Base-by-base conservation (phyloP, 2,797 vertebrate genomes). In the Aeoliscus strigatus region DNA sequence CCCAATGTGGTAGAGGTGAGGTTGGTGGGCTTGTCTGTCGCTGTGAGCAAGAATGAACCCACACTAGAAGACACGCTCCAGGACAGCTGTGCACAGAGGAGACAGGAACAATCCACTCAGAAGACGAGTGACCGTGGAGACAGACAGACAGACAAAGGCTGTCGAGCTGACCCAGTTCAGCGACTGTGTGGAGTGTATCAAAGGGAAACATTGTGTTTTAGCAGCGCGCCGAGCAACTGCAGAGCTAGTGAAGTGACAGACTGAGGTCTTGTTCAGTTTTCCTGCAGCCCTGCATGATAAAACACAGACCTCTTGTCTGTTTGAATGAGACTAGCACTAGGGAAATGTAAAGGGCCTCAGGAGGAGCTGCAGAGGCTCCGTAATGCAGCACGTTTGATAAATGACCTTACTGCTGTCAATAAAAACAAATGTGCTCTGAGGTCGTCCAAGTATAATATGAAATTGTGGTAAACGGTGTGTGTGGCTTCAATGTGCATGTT, bases 101-200 rank as follows among this genome's bases (percentile, higher is more conserved):
- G 25, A 51, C 43, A 2, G 16, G 32, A 29, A 30, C 50, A 17
- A 8, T 25, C 18, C 37, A 45, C 3, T 39, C 15, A 5, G 39
- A 32, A 30, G 43, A 34, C n/a, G 41, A 21, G 17, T 24, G 21
- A 26, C 11, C 39, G 55, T 25, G 8, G 21, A 9, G 38, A 35
- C 27, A 1, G 29, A 25, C 8, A 35, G 11, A 21, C 21, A 33
- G 46, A 30, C 60, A 24, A 5, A 27, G 18, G 27, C 26, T 3
- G 26, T 40, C 37, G 57, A 33, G 5, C 44, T 63, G 66, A 58
- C 54, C 64, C 26, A 35, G 26, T 49, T 62, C 28, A 44, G 25
- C 12, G 16, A 17, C 30, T 25, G 24, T 44, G 53, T 15, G 16
- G 23, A 43, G 42, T 28, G 10, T 14, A 33, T 48, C 15, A 21